These are phyloP conservation scores for Tortricodes alternella DNA, from an alignment of 2,888 invertebrate genomes.

Conservation along the genomic window DNA sequence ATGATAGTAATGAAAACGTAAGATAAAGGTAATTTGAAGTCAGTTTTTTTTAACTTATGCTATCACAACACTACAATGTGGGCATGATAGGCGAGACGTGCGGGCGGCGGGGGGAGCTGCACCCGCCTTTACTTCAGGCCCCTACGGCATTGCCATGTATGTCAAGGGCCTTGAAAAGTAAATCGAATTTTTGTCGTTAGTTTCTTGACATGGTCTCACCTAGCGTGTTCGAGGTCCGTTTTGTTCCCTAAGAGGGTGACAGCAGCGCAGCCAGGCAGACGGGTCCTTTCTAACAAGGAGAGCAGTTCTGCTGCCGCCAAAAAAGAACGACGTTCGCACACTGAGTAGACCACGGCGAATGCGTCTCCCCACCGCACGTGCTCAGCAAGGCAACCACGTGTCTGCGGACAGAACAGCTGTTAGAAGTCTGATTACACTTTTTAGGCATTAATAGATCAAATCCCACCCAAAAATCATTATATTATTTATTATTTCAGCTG, in stretches of 20 bases:
- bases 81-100: no score
- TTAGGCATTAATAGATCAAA: background rate
- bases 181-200: background rate
- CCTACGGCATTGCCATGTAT: no score
- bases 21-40: no score
- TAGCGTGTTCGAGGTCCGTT: slow-evolving; percentile 91
- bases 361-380: slow-evolving; percentile 93
- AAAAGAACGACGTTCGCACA: slow-evolving; percentile 78
- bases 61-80: no score
- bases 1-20: no score
- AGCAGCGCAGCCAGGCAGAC: slow-evolving; percentile 89
- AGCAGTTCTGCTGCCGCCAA: slow-evolving; percentile 88
- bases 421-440: background rate
- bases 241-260: slow-evolving; percentile 90
- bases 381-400: slow-evolving; percentile 88
- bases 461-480: no score
- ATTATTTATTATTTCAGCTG: no score
- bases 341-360: slow-evolving; percentile 91
- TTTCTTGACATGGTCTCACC: slow-evolving; percentile 68
- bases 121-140: no score
- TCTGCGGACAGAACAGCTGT: slow-evolving; percentile 69
- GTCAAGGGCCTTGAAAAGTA: background rate
- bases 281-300: slow-evolving; percentile 86
- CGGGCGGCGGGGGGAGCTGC: no score
- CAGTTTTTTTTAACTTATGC: no score